Conservation (phyloP, 2,888 invertebrate species). For the Melangyna quadrimaculata region DNA sequence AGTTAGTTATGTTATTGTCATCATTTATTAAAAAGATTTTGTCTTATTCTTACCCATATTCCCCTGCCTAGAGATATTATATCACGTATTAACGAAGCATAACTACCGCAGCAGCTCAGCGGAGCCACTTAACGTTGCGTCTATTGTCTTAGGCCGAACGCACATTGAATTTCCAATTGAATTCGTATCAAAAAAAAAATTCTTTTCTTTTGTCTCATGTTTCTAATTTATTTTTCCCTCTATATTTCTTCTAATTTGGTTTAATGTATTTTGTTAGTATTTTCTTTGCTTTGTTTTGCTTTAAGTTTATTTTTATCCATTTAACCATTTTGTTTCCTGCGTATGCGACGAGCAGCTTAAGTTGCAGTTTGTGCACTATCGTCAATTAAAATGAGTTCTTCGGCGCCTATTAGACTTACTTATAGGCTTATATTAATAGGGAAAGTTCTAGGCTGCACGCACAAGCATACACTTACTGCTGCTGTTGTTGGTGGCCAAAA, state of each 20-base stretch:
- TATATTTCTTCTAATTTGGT: conserved; percentile 20
- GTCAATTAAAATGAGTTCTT: conserved; percentile 57
- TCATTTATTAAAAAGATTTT: too few relatives aligned
- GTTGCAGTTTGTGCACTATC: conserved; percentile 5
- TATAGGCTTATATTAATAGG: conserved; percentile 24
- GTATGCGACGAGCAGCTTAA: conserved; percentile 50
- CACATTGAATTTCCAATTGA: conserved; percentile 59
- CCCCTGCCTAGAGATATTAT: conserved; percentile 1
- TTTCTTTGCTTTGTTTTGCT: conserved; percentile 8
- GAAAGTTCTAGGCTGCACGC: conserved; percentile 57
- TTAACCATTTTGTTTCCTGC: conserved; percentile 62
- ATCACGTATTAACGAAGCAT: conserved; percentile 22
- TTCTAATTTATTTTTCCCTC: background rate
- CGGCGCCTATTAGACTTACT: conserved; percentile 55
- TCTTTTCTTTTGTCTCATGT: background rate
- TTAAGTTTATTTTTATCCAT: conserved; percentile 63
- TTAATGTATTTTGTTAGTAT: background rate
- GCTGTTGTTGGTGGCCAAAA: background rate
- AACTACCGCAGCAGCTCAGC: background rate
- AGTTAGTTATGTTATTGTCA: too few relatives aligned
- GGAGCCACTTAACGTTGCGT: conserved; percentile 50
- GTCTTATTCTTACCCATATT: background rate
- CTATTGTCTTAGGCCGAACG: conserved; percentile 66
- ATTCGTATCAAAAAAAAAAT: conserved; percentile 1
- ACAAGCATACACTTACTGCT: background rate